These are phyloP conservation scores for Hirundo rustica DNA, from an alignment of 2,797 vertebrate genomes.

Conservation along the genomic window DNA sequence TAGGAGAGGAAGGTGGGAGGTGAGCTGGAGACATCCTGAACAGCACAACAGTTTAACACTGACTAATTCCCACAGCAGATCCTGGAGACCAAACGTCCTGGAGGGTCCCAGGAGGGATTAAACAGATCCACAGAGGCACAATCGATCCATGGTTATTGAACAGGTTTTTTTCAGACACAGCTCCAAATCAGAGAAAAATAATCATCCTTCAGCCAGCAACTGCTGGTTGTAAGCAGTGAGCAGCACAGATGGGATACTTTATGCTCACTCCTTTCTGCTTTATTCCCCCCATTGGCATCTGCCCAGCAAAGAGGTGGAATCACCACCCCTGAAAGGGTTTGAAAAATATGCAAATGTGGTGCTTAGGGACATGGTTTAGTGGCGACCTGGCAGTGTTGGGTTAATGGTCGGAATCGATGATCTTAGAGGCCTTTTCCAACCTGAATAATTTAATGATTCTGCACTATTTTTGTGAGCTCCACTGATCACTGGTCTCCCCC, in stretches of 20 bases:
- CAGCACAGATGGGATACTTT: background rate
- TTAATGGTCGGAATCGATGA: background rate
- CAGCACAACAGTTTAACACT: background rate
- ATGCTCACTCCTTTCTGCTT: background rate
- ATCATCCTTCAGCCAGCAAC: background rate
- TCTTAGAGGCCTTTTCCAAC: background rate
- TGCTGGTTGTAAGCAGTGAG: background rate
- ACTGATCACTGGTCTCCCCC: background rate
- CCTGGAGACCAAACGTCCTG: background rate
- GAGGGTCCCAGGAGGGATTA: background rate
- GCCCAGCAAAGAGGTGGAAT: background rate
- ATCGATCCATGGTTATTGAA: background rate
- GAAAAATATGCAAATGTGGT: background rate
- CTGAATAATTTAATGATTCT: background rate
- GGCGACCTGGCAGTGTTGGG: background rate
- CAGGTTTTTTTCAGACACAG: background rate
- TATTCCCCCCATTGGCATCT: background rate
- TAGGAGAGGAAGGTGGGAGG: background rate
- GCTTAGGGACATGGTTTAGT: background rate
- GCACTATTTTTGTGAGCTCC: accelerated
- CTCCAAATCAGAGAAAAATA: background rate
- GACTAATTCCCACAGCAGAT: background rate
- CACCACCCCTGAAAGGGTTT: background rate
- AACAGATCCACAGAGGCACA: background rate
- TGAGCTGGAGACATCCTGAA: background rate